Percentiles rank a stretch among this genome's conserved stretches.
Conservation (phyloP, 2,797 vertebrate genomes). For the Luscinia megarhynchos region DNA sequence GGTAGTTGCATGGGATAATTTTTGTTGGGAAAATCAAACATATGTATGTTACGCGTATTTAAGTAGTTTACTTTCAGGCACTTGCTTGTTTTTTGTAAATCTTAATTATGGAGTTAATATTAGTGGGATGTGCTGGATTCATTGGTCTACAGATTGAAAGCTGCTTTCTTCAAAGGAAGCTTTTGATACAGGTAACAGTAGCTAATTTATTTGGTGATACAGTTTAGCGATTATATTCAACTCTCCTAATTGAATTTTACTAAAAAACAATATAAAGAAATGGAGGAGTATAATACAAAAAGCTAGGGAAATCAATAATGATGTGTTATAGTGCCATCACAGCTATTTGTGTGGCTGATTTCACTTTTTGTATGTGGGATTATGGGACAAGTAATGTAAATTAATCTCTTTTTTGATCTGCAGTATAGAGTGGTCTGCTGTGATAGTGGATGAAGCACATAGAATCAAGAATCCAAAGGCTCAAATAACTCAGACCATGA, state of each 20-base stretch:
- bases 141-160: neutral
- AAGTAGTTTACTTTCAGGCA: neutral
- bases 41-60: neutral
- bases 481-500: slow-evolving; percentile 92
- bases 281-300: neutral
- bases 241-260: neutral
- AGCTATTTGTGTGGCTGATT: neutral
- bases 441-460: slow-evolving; percentile 95
- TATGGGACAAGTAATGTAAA: neutral
- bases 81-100: neutral
- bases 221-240: neutral
- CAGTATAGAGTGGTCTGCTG: slow-evolving; percentile 91
- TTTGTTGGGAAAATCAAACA: neutral
- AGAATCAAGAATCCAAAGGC: slow-evolving; percentile 96
- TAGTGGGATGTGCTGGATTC: neutral
- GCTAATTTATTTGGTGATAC: neutral
- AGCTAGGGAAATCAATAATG: neutral
- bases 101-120: neutral
- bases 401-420: neutral
- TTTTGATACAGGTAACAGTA: neutral
- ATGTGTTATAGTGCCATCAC: neutral
- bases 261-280: neutral
- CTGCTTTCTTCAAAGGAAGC: neutral
- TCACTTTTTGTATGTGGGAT: neutral
- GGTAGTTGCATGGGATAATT: neutral